These are phyloP conservation scores for Congeria kusceri DNA, from an alignment of 2,888 invertebrate genomes.

Conservation along the genomic window DNA sequence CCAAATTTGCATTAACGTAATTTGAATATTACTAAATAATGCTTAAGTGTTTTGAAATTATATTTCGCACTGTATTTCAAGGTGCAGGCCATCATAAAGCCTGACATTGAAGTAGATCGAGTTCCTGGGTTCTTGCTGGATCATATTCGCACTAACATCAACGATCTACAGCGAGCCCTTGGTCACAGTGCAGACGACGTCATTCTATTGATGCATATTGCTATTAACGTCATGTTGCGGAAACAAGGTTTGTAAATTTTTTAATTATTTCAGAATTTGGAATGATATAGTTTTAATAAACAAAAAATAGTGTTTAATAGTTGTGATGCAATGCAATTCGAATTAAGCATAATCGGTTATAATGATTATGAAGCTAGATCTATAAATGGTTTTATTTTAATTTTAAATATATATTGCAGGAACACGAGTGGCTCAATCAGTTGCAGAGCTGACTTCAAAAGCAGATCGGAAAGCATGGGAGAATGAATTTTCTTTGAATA, in stretches of 20 bases:
- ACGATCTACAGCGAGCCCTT: slow-evolving; percentile 55
- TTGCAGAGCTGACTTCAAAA: slow-evolving; percentile 31
- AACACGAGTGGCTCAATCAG: slow-evolving; percentile 3
- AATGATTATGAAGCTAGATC: too few species aligned
- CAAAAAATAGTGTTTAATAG: too few species aligned
- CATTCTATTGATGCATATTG: slow-evolving; percentile 67
- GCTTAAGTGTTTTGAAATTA: too few species aligned
- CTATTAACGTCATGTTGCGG: slow-evolving; percentile 40
- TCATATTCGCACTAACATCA: slow-evolving; percentile 69
- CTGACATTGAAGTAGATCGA: slow-evolving; percentile 25
- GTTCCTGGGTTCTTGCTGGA: slow-evolving; percentile 65
- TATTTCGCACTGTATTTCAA: too few species aligned
- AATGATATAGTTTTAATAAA: neutral
- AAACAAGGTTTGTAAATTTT: slow-evolving; percentile 17
- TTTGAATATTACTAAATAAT: too few species aligned
- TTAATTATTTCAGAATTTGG: too few species aligned
- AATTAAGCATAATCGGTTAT: too few species aligned
- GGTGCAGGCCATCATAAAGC: neutral
- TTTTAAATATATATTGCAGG: neutral
- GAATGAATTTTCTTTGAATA: slow-evolving; percentile 38
- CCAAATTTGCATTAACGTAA: too few species aligned
- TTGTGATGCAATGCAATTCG: too few species aligned
- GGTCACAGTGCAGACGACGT: slow-evolving; percentile 72
- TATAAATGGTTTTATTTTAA: too few species aligned
- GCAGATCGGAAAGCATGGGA: slow-evolving; percentile 57